Base-by-base conservation (phyloP, 1,140 invertebrate genomes). In the Belonocnema kinseyi region DNA sequence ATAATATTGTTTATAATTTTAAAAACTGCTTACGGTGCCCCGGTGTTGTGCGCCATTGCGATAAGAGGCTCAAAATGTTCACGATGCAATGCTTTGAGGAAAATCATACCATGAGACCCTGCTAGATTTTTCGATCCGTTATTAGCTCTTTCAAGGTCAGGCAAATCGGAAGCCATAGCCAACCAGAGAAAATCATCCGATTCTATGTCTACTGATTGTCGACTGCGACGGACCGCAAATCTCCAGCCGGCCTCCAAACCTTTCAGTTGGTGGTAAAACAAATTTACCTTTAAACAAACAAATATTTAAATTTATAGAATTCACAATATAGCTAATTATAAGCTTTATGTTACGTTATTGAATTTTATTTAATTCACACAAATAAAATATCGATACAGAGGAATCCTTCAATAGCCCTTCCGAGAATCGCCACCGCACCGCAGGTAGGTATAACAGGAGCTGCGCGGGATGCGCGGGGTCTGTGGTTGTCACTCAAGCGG, bases 151-250 rank as follows among this genome's bases (percentile, higher is more conserved):
- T 95, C 93, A 46, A 96, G 86, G 90, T 97, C 96, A 75, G 94
- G 93, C 2, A 98, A 91, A 87, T 98, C 97, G 0, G 95, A 94
- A 14, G 94, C 92, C 58, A 97, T 93, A 79, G 96, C 96, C 81
- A 96, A 90, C 92, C 95, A 94, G 78, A 95, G 92, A 77, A 96
- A 94, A 86, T 96, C 95, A 3, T 93, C 92, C 3, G 93, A 88
- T 66, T 93, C 91, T 50, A 95, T 93, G 74, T 94, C 92, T 66
- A 93, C 92, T 13, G 94, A 92, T 21, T 93, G 92, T 76, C 93
- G 92, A 79, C 93, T 95, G 53, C 94, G 92, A 51, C 93, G 92
- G 3, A 95, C 93, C 0, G 94, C 95, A 66, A 93, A 92, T 77
- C 92, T 93, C 93, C 94, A 96, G 26, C 95, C 95, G 6, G 91